Conservation (phyloP, 2,888 invertebrate genomes). For the Pegoplata infirma region DNA sequence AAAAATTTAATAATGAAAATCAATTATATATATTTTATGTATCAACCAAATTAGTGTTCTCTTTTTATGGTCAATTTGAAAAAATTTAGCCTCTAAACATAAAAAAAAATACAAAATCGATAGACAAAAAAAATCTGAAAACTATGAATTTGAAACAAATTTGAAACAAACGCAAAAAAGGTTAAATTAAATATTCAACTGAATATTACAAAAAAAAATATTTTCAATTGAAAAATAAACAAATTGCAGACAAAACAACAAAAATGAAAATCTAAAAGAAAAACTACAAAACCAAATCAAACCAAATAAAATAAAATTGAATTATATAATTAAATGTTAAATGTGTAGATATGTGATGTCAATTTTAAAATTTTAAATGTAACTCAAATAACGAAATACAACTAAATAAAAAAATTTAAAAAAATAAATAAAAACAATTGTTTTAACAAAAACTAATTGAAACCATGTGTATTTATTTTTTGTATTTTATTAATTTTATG, state of each 20-base stretch:
- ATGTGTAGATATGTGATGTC: constrained; percentile 63
- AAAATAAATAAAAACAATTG: constrained; percentile 49
- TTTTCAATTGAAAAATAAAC: constrained; percentile 1
- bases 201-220: constrained; percentile 4
- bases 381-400: constrained; percentile 49
- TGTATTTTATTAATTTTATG: no score
- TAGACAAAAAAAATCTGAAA: no score
- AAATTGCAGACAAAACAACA: constrained; percentile 10
- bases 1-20: constrained; percentile 6
- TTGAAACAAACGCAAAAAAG: no score
- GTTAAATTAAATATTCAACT: no score
- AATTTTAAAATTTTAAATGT: constrained; percentile 62
- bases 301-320: constrained; percentile 22
- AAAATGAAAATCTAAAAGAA: no score
- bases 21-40: constrained; percentile 7
- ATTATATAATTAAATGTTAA: constrained; percentile 55
- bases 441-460: constrained; percentile 52
- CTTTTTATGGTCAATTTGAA: constrained; percentile 45
- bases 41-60: constrained; percentile 59
- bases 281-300: constrained; percentile 19
- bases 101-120: constrained; percentile 22
- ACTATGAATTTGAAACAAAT: no score
- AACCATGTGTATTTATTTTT: constrained; percentile 16
- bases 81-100: constrained; percentile 1
- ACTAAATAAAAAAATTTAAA: constrained; percentile 15